Evolutionary conservation across 1,140 invertebrate species (phyloP), one percentile per base, ranked within the genome.

Genomic region (Bombus picipes): DNA sequence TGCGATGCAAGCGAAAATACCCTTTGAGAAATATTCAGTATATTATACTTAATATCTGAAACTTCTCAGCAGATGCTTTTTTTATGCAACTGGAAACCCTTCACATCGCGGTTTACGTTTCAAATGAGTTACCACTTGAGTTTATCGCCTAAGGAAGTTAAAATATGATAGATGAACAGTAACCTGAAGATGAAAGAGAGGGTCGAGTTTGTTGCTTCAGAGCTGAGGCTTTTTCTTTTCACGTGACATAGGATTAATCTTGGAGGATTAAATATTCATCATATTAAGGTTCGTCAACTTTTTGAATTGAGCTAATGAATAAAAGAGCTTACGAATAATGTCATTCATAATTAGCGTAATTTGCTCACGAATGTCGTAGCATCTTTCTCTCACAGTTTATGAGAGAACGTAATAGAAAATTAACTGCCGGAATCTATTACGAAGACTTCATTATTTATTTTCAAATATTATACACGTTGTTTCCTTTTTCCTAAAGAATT

Each of bases 191-290:
- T 37, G 34, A 32, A 70, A 74, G 15, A 18, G 18, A 22, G 47
- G 18, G 47, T 53, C 18, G 18, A 53, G 41, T 53, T 53, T 53
- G 32, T 81, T 47, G 32, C 32, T 53, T 41, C 3, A n/a, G 70
- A 71, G 41, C 34, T 25, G 25, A 78, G 34, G 77, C 25, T 37
- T 47, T 39, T 22, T 47, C 22, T 71, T 53, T 15, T 22, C 13
- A 68, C 65, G 4, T 3, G 34, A n/a, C 37, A 25, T 18, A 32
- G 79, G 41, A 62, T 41, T 81, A 81, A 81, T 72, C 34, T n/a
- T 18, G 22, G 10, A 3, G n/a, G 68, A 81, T 81, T 72, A 73
- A 39, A 57, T 37, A 68, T 41, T 81, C 79, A 41, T 72, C 78
- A 39, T 32, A 70, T 37, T 59, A 73, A 81, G n/a, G 53, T 73